phyloP scores from a whole-genome alignment of 2,888 invertebrate genomes.

The Creontiades dilutus region DNA sequence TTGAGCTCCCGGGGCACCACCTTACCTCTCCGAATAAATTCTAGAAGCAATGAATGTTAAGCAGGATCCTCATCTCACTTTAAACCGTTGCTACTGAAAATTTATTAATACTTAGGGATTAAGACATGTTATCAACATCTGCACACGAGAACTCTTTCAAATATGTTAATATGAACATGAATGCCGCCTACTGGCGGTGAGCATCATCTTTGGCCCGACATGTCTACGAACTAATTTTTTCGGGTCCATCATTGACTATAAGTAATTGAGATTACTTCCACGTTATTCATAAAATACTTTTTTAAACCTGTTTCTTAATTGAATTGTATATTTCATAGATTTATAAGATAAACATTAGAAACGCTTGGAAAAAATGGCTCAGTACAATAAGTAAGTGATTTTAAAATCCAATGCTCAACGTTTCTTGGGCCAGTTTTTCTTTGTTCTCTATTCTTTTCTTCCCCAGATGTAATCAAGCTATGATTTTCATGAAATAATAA shows the following conservation, averaged over 20 bases:
- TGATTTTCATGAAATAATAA: no score
- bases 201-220: background rate
- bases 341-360: no score
- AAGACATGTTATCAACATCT: slow-evolving; percentile 61
- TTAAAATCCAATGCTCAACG: no score
- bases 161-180: slow-evolving; percentile 43
- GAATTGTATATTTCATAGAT: no score
- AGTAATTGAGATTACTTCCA: background rate
- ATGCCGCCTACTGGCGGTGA: background rate
- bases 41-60: slow-evolving; percentile 64
- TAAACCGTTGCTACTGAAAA: slow-evolving; percentile 58
- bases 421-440: no score
- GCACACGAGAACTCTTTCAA: slow-evolving; percentile 23
- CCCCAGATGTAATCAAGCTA: no score
- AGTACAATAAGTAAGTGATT: no score
- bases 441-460: no score
- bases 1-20: slow-evolving; percentile 53
- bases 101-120: slow-evolving; percentile 59
- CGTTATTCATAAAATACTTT: no score
- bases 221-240: slow-evolving; percentile 12
- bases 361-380: no score
- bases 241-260: background rate
- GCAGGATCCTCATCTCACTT: slow-evolving; percentile 52
- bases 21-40: slow-evolving; percentile 51
- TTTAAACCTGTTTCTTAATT: no score